Percentiles rank a stretch among this genome's conserved stretches.
These are phyloP conservation scores for Drosophila gunungcola DNA, from an alignment of 1,140 invertebrate genomes.

Conservation along the genomic window DNA sequence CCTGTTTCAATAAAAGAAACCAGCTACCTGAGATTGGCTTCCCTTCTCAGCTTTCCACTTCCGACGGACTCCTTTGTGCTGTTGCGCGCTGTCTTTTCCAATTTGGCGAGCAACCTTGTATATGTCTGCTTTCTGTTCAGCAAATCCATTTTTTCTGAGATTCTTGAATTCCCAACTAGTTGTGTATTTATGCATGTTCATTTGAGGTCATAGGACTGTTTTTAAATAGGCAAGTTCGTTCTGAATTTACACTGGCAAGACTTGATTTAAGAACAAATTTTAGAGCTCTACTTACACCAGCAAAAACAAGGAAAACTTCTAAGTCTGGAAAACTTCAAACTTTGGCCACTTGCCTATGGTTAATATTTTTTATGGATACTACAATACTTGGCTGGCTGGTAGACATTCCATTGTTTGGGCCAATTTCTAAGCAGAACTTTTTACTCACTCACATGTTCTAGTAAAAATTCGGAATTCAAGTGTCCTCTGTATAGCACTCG, in stretches of 20 bases:
- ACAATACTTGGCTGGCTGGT: constrained; percentile 25
- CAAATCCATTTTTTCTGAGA: neutral
- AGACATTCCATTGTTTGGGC: neutral
- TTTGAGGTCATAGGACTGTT: neutral
- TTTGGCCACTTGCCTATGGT: constrained; percentile 24
- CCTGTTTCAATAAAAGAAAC: neutral
- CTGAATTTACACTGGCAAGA: neutral
- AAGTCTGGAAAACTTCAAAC: neutral
- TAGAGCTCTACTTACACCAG: neutral
- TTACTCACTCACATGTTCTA: neutral
- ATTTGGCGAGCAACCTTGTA: constrained; percentile 40
- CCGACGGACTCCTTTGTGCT: constrained; percentile 9
- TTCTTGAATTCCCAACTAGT: neutral
- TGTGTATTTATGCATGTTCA: constrained; percentile 9
- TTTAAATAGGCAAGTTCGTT: neutral
- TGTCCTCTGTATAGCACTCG: neutral
- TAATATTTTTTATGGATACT: constrained; percentile 66
- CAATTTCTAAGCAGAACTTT: constrained; percentile 9
- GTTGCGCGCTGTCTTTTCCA: constrained; percentile 48
- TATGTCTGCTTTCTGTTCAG: neutral
- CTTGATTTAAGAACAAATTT: constrained; percentile 6
- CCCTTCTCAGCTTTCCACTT: constrained; percentile 4
- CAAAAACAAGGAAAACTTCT: neutral
- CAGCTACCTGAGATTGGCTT: neutral
- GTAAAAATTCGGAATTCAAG: neutral